Conservation (phyloP, 1,140 invertebrate genomes). For the Tetraneura akinire region DNA sequence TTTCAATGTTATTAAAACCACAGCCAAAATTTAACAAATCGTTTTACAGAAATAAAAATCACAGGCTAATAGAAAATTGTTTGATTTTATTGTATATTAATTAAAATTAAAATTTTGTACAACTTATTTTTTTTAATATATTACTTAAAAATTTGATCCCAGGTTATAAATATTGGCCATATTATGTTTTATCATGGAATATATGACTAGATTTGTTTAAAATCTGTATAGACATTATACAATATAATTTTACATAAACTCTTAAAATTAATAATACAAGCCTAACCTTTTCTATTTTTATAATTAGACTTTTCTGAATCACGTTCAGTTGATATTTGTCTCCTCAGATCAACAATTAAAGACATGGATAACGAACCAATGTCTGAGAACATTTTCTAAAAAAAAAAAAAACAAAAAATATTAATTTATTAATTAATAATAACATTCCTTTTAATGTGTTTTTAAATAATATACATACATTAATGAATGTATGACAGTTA, state of each 20-base stretch:
- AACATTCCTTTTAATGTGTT: no score
- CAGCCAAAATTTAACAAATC: not conserved
- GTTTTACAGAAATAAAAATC: not conserved
- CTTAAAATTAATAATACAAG: not conserved
- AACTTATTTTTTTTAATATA: not conserved
- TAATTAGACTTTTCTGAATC: not conserved
- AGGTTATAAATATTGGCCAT: not conserved
- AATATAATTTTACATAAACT: not conserved
- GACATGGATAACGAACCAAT: constrained; percentile 67
- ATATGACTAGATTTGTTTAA: constrained; percentile 19
- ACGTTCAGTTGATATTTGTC: constrained; percentile 20
- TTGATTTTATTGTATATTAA: not conserved
- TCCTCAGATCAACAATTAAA: constrained; percentile 23
- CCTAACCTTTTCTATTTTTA: constrained; percentile 26
- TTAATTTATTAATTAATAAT: no score
- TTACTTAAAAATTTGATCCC: not conserved
- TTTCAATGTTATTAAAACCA: not conserved
- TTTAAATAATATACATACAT: constrained; percentile 63
- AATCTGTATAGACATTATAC: not conserved
- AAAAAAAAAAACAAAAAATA: no score
- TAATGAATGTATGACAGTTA: constrained; percentile 83
- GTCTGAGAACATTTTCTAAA: constrained; percentile 76
- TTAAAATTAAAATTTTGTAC: not conserved
- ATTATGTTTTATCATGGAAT: constrained; percentile 3
- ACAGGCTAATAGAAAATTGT: not conserved